Evolutionary conservation across 2,888 invertebrate genomes (phyloP).

Genomic region (Deroplatys truncata): DNA sequence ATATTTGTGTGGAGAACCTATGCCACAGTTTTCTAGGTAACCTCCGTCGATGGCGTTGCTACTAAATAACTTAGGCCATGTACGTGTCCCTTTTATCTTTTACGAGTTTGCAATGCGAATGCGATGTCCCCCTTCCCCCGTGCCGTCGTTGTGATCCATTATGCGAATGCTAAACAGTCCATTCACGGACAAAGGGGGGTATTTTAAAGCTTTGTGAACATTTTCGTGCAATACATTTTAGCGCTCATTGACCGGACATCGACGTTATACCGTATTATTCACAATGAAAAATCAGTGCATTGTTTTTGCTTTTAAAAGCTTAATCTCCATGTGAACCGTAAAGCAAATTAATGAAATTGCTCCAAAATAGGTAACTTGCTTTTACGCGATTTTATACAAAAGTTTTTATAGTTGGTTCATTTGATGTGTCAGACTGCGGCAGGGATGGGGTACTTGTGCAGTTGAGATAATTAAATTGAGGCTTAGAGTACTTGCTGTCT

Average conservation of each 20-base stretch:
- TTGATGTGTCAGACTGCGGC: not conserved
- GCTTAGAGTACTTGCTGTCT: too few species aligned
- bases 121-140: not conserved
- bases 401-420: not conserved
- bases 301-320: not conserved
- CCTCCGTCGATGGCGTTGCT: too few species aligned
- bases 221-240: not conserved
- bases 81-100: not conserved
- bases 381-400: not conserved
- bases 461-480: not conserved
- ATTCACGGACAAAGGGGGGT: not conserved
- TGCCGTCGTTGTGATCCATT: not conserved
- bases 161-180: not conserved
- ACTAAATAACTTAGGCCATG: not conserved
- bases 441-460: not conserved
- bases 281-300: not conserved
- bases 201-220: constrained; percentile 3
- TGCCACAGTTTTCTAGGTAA: too few species aligned
- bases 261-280: not conserved
- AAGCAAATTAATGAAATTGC: not conserved
- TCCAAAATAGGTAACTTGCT: not conserved
- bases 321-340: not conserved
- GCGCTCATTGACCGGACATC: not conserved
- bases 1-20: too few species aligned
- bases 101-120: not conserved